Evolutionary conservation across 2,888 invertebrate species (phyloP), one percentile per base, ranked within the genome.

Genomic region (Stenchaetothrips biformis): DNA sequence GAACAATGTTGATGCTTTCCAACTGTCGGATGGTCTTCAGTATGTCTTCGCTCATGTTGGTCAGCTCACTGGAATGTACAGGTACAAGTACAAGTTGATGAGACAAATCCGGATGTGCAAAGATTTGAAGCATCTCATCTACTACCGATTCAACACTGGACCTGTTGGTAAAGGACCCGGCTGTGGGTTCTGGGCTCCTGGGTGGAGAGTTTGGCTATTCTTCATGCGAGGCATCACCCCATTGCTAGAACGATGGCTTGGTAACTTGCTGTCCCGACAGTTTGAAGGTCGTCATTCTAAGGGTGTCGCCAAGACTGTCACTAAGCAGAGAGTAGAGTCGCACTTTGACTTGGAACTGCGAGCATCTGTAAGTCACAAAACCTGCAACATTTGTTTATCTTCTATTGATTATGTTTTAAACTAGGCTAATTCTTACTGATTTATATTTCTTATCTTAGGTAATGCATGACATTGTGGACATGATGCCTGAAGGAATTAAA

Each of bases 401-500:
- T 13, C 6, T 81, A n/a, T 37, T 27, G 27, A 59, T 18, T 21
- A 27, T n/a, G 53, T 53, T 0, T 79, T 74, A 21, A 77, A 48
- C 48, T 77, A 48, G 6, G 79, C 74, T 37, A 80, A n/a, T 77
- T 47, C n/a, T 13, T 6, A n/a, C 21, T 81, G 0, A 77, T 48
- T 48, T 37, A 37, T 37, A 37, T 37, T 37, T 37, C 37, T 37
- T 37, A 37, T 37, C 37, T 4, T 4, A 85, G 85, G 85, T 91
- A 25, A 92, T 92, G 92, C 92, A 92, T 85, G 99, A 99, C 86
- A 99, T 99, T 83, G 94, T 99, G n/a, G 99, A 99, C 86, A 99
- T 99, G 99, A 99, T 99, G 99, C 99, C 99, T 0, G 99, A 99
- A 88, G 99, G 99, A 83, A 99, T 99, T 86, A 99, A 99, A 86